Conservation (phyloP, 2,797 vertebrate genomes). For the Gobio occitaniae region DNA sequence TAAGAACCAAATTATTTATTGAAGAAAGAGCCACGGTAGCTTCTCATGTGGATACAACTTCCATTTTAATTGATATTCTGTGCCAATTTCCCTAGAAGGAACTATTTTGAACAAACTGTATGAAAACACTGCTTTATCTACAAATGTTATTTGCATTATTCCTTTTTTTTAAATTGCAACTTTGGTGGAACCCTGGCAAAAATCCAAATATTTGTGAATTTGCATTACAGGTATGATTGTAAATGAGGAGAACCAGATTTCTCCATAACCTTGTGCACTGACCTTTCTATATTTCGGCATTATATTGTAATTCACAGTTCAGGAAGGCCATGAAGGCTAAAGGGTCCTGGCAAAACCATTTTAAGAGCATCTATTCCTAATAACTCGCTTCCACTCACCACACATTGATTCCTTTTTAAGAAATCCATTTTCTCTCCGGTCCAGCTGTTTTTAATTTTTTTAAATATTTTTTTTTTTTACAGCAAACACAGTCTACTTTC, state of each 20-base stretch:
- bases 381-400: slow-evolving; percentile 48
- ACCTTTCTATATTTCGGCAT: neutral
- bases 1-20: neutral
- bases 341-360: neutral
- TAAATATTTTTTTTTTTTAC: neutral
- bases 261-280: slow-evolving; percentile 24
- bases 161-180: neutral
- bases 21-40: neutral
- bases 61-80: neutral
- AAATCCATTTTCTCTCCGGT: slow-evolving; percentile 21
- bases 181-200: neutral
- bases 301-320: neutral
- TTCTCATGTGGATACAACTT: neutral
- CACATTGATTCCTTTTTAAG: slow-evolving; percentile 1
- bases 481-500: neutral
- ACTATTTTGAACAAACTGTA: neutral
- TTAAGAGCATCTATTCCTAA: slow-evolving; percentile 28
- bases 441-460: neutral
- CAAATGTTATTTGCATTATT: neutral
- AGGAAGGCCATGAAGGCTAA: neutral
- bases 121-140: neutral
- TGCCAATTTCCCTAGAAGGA: neutral
- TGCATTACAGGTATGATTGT: neutral
- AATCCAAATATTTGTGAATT: neutral
- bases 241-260: neutral